Percentiles rank a stretch among this genome's conserved stretches.
These are phyloP conservation scores for Actenoides lindsayi DNA, from an alignment of 2,113 vertebrate species.

Conservation along the genomic window DNA sequence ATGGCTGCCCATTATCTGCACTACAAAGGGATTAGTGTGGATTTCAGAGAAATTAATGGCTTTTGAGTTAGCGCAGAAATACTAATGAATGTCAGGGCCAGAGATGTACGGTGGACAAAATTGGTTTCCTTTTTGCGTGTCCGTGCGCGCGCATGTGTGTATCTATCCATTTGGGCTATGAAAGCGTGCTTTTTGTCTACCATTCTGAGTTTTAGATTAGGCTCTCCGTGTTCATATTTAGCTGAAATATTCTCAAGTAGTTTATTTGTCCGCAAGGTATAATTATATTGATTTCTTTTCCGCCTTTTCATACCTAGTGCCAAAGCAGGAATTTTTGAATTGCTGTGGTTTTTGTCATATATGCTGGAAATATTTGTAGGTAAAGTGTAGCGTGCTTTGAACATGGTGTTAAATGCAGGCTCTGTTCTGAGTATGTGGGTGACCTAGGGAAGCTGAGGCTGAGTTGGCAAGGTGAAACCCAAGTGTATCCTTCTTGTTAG, in stretches of 20 bases:
- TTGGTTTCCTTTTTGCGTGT: slow-evolving; percentile 26
- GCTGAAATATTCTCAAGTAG: slow-evolving; percentile 9
- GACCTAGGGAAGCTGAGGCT: neutral
- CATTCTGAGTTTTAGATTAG: slow-evolving; percentile 50
- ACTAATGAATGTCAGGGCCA: slow-evolving; percentile 75
- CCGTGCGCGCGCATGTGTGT: too few species aligned
- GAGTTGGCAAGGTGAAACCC: neutral
- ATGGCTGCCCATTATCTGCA: slow-evolving; percentile 77
- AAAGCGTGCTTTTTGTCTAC: slow-evolving; percentile 29
- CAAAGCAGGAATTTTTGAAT: neutral
- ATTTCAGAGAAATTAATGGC: slow-evolving; percentile 79
- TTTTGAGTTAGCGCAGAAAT: slow-evolving; percentile 76
- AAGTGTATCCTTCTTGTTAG: neutral
- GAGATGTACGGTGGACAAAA: slow-evolving; percentile 63
- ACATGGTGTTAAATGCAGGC: neutral
- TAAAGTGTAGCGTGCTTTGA: neutral
- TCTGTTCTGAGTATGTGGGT: neutral
- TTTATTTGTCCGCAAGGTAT: neutral
- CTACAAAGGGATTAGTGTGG: slow-evolving; percentile 78
- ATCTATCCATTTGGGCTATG: neutral
- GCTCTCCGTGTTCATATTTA: slow-evolving; percentile 14
- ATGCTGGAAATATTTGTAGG: neutral
- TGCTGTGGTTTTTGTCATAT: neutral
- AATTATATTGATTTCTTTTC: slow-evolving; percentile 28
- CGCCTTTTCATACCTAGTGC: neutral